Evolutionary conservation across 2,797 vertebrate species (phyloP), one percentile per base, ranked within the genome.

Genomic region (Crocidura indochinensis): DNA sequence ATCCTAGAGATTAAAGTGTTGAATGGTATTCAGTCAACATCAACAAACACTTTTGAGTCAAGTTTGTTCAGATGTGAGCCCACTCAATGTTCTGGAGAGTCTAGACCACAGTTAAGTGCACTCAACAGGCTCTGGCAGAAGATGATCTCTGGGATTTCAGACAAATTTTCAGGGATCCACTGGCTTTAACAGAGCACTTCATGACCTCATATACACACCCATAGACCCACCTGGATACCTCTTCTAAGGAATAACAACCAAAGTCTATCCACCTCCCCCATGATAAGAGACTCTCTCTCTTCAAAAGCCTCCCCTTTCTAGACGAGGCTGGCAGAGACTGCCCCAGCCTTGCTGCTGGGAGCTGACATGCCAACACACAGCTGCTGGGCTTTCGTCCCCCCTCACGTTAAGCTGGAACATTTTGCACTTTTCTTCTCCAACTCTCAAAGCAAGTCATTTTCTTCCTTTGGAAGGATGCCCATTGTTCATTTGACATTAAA

Each of bases 401-500:
- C 26, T 53, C 94, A 84, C 26, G 20, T 91, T 93, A 93, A 95
- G 88, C 94, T 94, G 97, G 97, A 97, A 97, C 96, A 96, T 94
- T 98, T 95, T 96, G 96, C 96, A 96, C 96, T 97, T 97, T 97
- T 96, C 92, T 93, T 96, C 94, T 92, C 93, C 93, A 97, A 79
- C 92, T 94, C 96, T 97, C 96, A 96, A 97, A 97, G 93, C 94
- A 97, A 94, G 93, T 98, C 87, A 96, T 97, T 97, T 97, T 95
- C 97, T 92, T 92, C 86, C 80, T 56, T 84, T 95, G 97, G 96
- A 97, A 97, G 94, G 94, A 91, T 90, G 96, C 97, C 96, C 96
- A 92, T 98, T 97, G 96, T 97, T 97, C 97, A 26, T 94, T 94
- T 97, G 97, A 97, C 62, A 19, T 94, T 97, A 95, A 97, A 97